phyloP scores from a whole-genome alignment of 2,113 vertebrate genomes.

The Erythrocercus mccallii region DNA sequence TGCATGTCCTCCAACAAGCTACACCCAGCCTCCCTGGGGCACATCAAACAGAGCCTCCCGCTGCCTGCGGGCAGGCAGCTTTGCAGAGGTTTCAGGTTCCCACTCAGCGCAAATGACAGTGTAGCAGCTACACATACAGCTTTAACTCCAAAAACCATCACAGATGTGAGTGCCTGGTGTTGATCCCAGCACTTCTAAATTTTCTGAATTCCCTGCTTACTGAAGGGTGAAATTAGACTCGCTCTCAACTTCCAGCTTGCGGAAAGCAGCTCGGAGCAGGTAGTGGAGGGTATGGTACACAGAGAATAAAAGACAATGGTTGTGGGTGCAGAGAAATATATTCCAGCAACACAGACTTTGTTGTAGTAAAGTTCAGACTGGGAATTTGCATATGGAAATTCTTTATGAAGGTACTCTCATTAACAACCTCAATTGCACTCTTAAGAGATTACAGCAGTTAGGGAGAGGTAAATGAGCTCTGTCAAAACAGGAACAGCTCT shows the following conservation, averaged over 20 bases:
- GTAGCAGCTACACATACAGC: background rate
- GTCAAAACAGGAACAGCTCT: slow-evolving; percentile 43
- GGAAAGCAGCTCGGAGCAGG: background rate
- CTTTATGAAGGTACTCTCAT: slow-evolving; percentile 31
- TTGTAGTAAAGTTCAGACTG: slow-evolving; percentile 37
- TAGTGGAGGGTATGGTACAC: background rate
- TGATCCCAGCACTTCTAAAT: slow-evolving; percentile 6
- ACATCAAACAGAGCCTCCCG: background rate
- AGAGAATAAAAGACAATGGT: background rate
- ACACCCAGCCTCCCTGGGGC: background rate
- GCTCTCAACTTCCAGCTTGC: background rate
- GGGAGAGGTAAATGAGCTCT: slow-evolving; percentile 55
- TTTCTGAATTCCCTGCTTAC: slow-evolving; percentile 44
- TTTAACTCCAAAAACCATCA: background rate
- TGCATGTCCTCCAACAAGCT: background rate
- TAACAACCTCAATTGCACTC: slow-evolving; percentile 44
- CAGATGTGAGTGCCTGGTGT: background rate
- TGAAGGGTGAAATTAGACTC: slow-evolving; percentile 57
- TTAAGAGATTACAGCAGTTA: slow-evolving; percentile 47
- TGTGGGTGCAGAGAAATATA: slow-evolving; percentile 10
- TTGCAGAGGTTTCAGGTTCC: background rate
- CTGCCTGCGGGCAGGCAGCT: background rate
- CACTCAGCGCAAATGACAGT: background rate
- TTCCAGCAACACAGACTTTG: slow-evolving; percentile 10
- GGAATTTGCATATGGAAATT: slow-evolving; percentile 54